Conservation (phyloP, 2,113 vertebrate species). For the Melanotaenia duboulayi region DNA sequence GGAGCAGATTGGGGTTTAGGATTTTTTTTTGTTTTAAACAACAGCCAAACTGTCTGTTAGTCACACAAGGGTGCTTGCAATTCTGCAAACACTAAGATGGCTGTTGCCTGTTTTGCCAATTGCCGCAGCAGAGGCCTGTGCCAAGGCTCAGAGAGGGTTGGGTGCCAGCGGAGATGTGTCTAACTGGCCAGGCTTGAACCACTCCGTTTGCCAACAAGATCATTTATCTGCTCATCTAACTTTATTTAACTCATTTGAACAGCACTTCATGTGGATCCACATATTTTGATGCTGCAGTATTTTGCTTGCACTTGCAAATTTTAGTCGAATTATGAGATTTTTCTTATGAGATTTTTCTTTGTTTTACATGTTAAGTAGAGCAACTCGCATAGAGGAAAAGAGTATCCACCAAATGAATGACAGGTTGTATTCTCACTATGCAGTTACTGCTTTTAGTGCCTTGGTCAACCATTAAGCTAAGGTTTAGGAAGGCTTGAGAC, state of each 20-base stretch:
- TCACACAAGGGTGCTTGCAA: constrained; percentile 64
- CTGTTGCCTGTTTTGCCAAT: constrained; percentile 61
- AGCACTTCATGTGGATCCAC: neutral
- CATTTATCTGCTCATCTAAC: constrained; percentile 54
- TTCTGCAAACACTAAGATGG: constrained; percentile 67
- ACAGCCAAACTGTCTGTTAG: constrained; percentile 68
- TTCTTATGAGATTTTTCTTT: neutral
- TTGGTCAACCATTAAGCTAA: constrained; percentile 22
- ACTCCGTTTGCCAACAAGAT: constrained; percentile 47
- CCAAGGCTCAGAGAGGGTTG: constrained; percentile 54
- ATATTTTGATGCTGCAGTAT: neutral
- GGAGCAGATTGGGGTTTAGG: constrained; percentile 70
- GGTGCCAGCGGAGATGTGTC: constrained; percentile 61
- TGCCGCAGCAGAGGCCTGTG: constrained; percentile 52
- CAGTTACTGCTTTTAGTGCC: neutral
- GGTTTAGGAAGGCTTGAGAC: neutral
- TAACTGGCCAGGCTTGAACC: constrained; percentile 42
- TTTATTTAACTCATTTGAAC: constrained; percentile 53
- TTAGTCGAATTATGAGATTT: neutral
- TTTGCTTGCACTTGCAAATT: neutral
- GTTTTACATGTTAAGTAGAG: neutral
- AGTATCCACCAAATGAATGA: neutral
- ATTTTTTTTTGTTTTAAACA: constrained; percentile 42
- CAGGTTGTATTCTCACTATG: neutral
- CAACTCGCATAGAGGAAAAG: neutral